Base-by-base conservation (phyloP, 2,888 invertebrate species). In the Zhuqinia jingwanae region DNA sequence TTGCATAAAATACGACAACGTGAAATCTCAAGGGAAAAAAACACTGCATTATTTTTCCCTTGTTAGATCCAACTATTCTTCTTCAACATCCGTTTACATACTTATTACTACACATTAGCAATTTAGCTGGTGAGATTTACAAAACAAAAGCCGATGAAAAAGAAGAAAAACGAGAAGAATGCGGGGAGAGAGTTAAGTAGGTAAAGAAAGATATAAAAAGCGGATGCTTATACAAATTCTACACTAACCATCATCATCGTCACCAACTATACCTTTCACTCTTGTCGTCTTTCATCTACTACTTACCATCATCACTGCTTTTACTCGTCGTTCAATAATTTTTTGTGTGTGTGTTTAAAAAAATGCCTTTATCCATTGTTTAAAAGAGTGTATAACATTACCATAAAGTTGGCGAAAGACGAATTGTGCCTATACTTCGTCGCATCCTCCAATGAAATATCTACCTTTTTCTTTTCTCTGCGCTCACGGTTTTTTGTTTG, bases 181-280 rank as follows among this genome's bases (percentile, higher is more conserved):
- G 70, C 83, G 47, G 77, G 47, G 58, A 50, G 77, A 84, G 84
- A 84, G 78, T 78, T 77, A 84, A 84, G 77, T 77, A 70, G 77
- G 68, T 77, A 77, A 84, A 84, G 76, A 68, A 63, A 78, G n/a
- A n/a, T 22, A 85, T 58, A 78, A 70, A 79, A 85, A 85, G 27
- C 50, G 85, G 73, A 73, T 85, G 77, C 68, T 85, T 70, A 27
- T 60, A 60, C 78, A 68, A 79, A n/a, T 60, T 68, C 79, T 65
- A 8, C 68, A n/a, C 13, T 20, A 22, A 2, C 60, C 45, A 42
- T 25, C 20, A 25, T 20, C 53, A 8, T 17, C 36, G 27, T n/a
- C 45, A n/a, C 36, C 47, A 25, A 70, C 36, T 60, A 58, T 78
- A 85, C 85, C 85, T 85, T 79, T 85, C 79, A 81, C 81, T 68